Percentiles rank a stretch among this genome's conserved stretches.
phyloP scores from a whole-genome alignment of 2,888 invertebrate species.

The Tiliacea aurago region DNA sequence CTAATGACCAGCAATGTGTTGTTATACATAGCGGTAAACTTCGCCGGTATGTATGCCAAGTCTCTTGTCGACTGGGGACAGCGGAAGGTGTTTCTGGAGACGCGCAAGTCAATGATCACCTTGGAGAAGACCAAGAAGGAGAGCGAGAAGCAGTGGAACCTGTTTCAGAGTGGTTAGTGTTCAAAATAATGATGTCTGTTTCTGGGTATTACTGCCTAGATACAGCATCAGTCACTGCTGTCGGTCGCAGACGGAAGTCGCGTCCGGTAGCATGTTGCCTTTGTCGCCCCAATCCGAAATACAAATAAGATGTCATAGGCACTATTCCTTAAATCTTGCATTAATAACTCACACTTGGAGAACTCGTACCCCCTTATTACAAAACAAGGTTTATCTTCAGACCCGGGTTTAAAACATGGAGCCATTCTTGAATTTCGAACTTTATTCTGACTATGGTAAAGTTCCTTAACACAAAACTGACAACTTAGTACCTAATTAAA shows the following conservation, averaged over 20 bases:
- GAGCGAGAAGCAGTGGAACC: constrained; percentile 96
- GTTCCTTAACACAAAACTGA: too few relatives aligned
- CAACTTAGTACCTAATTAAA: too few relatives aligned
- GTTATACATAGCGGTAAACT: constrained; percentile 96
- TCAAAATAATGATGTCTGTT: neutral
- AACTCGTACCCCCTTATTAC: too few relatives aligned
- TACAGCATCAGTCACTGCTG: neutral
- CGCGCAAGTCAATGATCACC: constrained; percentile 97
- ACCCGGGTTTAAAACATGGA: too few relatives aligned
- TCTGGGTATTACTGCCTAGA: neutral
- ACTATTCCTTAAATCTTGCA: neutral
- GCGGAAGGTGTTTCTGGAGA: constrained; percentile 97
- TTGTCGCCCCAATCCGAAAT: neutral
- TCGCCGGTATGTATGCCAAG: constrained; percentile 98
- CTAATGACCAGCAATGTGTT: constrained; percentile 94
- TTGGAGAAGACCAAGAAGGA: constrained; percentile 96
- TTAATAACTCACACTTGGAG: neutral
- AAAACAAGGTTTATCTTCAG: too few relatives aligned
- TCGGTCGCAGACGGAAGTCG: neutral
- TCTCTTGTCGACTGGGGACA: constrained; percentile 98
- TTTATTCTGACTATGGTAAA: too few relatives aligned
- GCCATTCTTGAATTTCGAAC: too few relatives aligned
- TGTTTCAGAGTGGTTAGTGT: constrained; percentile 94
- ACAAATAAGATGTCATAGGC: neutral
- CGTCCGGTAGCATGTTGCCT: neutral